Conservation (phyloP, 2,797 vertebrate species). For the Nothura maculosa region DNA sequence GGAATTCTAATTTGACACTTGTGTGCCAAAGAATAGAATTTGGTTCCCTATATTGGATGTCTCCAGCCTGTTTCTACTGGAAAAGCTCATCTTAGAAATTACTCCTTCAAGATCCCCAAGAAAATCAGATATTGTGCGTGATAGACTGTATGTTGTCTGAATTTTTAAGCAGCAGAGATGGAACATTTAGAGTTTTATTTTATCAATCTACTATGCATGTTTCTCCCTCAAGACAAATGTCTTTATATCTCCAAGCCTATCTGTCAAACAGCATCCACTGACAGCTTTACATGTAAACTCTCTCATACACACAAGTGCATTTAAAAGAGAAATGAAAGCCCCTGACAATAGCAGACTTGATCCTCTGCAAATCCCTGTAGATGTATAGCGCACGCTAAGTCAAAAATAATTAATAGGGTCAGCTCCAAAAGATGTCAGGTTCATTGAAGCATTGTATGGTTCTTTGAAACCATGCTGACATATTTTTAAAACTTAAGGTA, state of each 20-base stretch:
- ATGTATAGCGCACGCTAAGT: constrained; percentile 48
- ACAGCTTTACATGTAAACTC: background rate
- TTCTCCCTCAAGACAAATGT: background rate
- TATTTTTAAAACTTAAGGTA: constrained; percentile 22
- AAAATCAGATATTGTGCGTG: background rate
- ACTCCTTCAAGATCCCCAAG: background rate
- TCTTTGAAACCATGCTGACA: constrained; percentile 29
- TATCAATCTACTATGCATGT: background rate
- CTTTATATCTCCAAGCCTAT: background rate
- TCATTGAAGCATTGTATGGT: constrained; percentile 10
- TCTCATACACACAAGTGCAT: background rate
- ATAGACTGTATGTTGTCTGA: background rate
- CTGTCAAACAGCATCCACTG: background rate
- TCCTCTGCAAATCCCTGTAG: constrained; percentile 60
- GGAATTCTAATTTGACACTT: background rate
- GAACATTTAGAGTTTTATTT: background rate
- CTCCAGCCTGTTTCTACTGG: background rate
- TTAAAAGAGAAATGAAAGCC: constrained; percentile 20
- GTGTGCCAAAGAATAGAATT: background rate
- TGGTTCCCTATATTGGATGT: background rate
- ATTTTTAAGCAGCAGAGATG: background rate
- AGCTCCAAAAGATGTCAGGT: constrained; percentile 48
- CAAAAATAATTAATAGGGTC: constrained; percentile 75
- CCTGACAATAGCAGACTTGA: constrained; percentile 18
- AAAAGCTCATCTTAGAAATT: background rate